phyloP scores from a whole-genome alignment of 2,888 invertebrate genomes.

The Cyclophora punctaria region DNA sequence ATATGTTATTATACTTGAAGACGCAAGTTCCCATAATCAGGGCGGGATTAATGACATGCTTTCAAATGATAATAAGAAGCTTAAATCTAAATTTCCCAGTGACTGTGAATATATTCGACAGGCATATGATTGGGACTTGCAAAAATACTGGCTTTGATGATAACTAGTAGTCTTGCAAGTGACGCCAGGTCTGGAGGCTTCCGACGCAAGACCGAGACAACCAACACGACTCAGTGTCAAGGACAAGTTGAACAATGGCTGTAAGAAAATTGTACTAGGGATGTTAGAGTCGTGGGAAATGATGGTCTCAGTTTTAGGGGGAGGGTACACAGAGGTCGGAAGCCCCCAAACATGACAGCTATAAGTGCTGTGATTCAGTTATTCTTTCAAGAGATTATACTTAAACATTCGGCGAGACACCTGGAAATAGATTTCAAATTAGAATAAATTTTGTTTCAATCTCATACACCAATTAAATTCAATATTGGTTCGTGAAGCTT shows the following conservation, averaged over 20 bases:
- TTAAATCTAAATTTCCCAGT: constrained; percentile 68
- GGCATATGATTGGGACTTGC: constrained; percentile 68
- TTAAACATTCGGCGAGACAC: constrained; percentile 71
- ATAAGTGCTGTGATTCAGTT: constrained; percentile 62
- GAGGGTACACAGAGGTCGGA: constrained; percentile 28
- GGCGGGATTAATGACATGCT: constrained; percentile 66
- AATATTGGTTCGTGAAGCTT: constrained; percentile 32
- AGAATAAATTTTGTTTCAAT: constrained; percentile 71
- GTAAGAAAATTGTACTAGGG: too few relatives aligned
- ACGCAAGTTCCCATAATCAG: constrained; percentile 38
- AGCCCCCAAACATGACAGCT: constrained; percentile 53
- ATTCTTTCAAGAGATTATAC: constrained; percentile 64
- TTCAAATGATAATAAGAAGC: constrained; percentile 65
- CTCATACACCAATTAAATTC: constrained; percentile 60
- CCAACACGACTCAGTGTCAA: constrained; percentile 17
- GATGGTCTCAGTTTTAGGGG: constrained; percentile 24
- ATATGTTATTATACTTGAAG: constrained; percentile 1
- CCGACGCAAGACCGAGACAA: constrained; percentile 29
- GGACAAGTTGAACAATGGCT: too few relatives aligned
- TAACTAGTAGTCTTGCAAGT: constrained; percentile 62
- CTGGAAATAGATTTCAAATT: constrained; percentile 74
- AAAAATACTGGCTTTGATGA: constrained; percentile 55
- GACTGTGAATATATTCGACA: constrained; percentile 63
- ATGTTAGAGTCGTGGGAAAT: not conserved
- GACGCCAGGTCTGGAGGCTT: constrained; percentile 52